phyloP scores from a whole-genome alignment of 2,113 vertebrate genomes.

The Aptenodytes patagonicus region DNA sequence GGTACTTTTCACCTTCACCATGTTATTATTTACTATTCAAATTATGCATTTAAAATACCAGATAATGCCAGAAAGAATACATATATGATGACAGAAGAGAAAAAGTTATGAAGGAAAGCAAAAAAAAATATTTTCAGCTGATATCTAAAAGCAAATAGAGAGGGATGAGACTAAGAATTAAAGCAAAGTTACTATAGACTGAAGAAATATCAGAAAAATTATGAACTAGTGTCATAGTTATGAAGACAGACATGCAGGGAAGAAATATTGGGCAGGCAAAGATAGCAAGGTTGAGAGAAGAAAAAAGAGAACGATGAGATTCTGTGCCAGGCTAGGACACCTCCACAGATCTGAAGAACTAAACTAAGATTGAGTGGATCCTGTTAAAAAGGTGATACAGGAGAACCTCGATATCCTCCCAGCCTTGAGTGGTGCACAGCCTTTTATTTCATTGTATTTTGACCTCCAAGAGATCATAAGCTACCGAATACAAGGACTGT shows the following conservation, averaged over 20 bases:
- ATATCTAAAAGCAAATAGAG: neutral
- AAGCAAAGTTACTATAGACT: neutral
- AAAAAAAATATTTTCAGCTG: neutral
- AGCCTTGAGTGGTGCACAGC: neutral
- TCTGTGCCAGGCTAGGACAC: neutral
- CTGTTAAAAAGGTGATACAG: neutral
- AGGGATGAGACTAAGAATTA: neutral
- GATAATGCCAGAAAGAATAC: neutral
- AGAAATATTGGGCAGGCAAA: neutral
- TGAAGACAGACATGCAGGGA: neutral
- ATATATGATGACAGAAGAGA: neutral
- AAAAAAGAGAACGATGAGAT: neutral
- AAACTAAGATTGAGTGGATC: neutral
- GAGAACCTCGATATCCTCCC: neutral
- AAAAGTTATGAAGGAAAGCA: neutral
- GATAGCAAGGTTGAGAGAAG: neutral
- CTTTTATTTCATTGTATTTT: neutral
- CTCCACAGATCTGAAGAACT: neutral
- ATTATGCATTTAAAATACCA: neutral
- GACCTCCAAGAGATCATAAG: neutral
- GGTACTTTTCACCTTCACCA: neutral
- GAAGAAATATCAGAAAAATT: neutral
- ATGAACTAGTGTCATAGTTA: neutral
- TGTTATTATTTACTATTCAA: neutral
- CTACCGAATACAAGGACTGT: neutral